A percentile compares a stretch with the other conserved stretches of the same genome.
Conservation (phyloP, 2,888 invertebrate species). For the Scaeva pyrastri region DNA sequence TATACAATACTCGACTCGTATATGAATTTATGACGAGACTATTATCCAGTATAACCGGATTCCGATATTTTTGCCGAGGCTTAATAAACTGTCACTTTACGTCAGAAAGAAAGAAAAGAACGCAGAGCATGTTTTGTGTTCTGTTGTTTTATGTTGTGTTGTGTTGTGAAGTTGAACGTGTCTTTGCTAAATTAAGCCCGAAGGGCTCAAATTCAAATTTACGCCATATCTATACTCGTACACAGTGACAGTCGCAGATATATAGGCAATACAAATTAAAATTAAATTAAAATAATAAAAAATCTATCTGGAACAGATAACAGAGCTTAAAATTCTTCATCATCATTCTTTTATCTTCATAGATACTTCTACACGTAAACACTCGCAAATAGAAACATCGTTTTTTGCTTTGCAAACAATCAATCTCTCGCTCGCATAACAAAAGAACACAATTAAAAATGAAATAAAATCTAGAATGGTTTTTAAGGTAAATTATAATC, state of each 20-base stretch:
- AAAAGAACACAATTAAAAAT: constrained; percentile 35
- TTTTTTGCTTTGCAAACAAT: constrained; percentile 50
- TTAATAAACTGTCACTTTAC: constrained; percentile 68
- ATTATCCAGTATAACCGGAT: constrained; percentile 67
- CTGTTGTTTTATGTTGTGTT: too few species aligned
- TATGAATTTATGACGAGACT: background rate
- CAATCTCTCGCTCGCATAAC: constrained; percentile 37
- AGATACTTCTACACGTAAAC: too few species aligned
- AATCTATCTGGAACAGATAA: constrained; percentile 58
- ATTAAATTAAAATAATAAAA: constrained; percentile 4
- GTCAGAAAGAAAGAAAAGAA: constrained; percentile 34
- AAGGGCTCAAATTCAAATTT: constrained; percentile 26
- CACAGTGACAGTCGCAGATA: background rate
- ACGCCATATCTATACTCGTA: too few species aligned
- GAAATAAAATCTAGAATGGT: constrained; percentile 40
- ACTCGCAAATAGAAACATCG: background rate
- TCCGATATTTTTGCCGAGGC: constrained; percentile 26
- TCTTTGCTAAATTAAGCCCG: constrained; percentile 43
- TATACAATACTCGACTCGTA: too few species aligned
- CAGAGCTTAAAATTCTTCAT: constrained; percentile 16
- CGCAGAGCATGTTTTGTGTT: background rate
- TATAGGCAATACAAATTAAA: constrained; percentile 11
- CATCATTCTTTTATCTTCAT: background rate
- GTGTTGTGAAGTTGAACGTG: background rate
- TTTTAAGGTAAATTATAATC: constrained; percentile 67